Evolutionary conservation across 2,113 vertebrate species (phyloP), one percentile per base, ranked within the genome.

Genomic region (Scomber scombrus): DNA sequence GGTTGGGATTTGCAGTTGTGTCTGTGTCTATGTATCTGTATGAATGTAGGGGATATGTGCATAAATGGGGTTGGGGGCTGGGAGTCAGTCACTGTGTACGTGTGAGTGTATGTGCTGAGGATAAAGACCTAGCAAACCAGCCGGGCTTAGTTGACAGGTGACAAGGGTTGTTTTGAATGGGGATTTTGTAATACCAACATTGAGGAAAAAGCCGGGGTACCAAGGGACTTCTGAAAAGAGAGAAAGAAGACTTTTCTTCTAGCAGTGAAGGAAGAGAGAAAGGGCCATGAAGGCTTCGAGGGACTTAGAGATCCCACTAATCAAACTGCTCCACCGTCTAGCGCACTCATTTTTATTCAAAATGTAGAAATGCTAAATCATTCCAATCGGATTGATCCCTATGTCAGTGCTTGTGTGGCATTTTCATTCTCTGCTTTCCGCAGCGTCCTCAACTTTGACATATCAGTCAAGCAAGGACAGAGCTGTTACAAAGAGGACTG

Each of bases 131-230:
- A 94, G 92, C 92, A 94, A 95, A 93, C 91, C 92, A 92, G 94
- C 90, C 95, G 88, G 94, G 94, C 95, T 96, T 95, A 95, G 95
- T 89, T 96, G 95, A 96, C 95, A 96, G 95, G 94, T 96, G 95
- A 96, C 95, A 96, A 95, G 95, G 92, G 93, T 95, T 95, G 93
- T 92, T 92, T 82, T 96, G 85, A 96, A 96, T 94, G 89, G 95
- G 95, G 95, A 96, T 96, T 95, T 96, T 95, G 95, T 96, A 95
- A 95, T 95, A 96, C 93, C 94, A 95, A 95, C 95, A 95, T 91
- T 87, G 94, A 92, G 93, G 92, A 92, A 92, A 94, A 94, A 93
- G 92, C 91, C 68, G 70, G 88, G 92, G 78, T 91, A 94, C 92
- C 93, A 90, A 94, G 93, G 91, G 90, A 94, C 93, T 78, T 77